Conservation (phyloP, 2,113 vertebrate species). For the Tretioscincus oriximinensis region DNA sequence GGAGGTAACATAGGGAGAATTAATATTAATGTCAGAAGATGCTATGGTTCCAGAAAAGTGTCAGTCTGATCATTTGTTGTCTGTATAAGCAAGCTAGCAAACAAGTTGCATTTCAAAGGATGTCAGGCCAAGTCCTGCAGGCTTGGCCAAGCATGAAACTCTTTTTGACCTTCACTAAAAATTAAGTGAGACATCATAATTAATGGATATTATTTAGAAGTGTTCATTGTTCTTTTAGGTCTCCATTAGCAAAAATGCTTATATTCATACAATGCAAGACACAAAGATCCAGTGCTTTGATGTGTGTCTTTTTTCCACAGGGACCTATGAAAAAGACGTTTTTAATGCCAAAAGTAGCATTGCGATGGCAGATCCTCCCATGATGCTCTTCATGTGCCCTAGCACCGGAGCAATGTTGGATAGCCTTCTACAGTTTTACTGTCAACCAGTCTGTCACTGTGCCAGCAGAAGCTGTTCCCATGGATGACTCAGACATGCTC, state of each 20-base stretch:
- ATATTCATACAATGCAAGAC: too few species aligned
- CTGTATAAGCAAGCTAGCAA: not conserved
- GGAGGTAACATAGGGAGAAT: not conserved
- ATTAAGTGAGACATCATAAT: constrained; percentile 28
- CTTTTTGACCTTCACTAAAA: constrained; percentile 33
- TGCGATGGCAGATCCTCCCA: too few species aligned
- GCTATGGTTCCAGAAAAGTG: not conserved
- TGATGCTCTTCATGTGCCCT: too few species aligned
- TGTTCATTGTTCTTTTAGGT: not conserved
- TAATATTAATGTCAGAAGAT: not conserved
- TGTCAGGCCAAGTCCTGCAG: not conserved
- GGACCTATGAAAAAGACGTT: too few species aligned
- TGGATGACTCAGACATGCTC: too few species aligned
- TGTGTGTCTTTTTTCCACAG: too few species aligned
- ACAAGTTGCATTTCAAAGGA: not conserved
- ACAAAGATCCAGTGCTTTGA: too few species aligned
- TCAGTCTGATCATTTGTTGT: constrained; percentile 8
- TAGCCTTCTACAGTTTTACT: too few species aligned
- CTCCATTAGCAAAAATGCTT: not conserved
- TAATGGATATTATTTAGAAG: constrained; percentile 53
- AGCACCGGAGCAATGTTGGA: too few species aligned
- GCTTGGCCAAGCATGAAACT: constrained; percentile 18
- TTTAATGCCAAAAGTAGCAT: too few species aligned
- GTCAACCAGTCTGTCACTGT: too few species aligned
- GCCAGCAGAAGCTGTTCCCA: too few species aligned